Percentiles rank a stretch among this genome's conserved stretches.
These are phyloP conservation scores for Engystomops pustulosus DNA, from an alignment of 2,113 vertebrate genomes.

Conservation along the genomic window DNA sequence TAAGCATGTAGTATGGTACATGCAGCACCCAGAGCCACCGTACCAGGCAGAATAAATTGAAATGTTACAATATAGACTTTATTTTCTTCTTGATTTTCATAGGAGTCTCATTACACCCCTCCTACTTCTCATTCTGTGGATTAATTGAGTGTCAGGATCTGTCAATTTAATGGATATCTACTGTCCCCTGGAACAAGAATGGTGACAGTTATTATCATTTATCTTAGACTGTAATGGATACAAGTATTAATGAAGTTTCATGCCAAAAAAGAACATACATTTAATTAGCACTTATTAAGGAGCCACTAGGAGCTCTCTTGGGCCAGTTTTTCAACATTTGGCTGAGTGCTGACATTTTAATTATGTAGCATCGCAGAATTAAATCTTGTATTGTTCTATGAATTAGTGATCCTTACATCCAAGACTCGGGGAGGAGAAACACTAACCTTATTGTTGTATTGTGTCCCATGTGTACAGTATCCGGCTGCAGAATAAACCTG, in stretches of 20 bases:
- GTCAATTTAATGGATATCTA: slow-evolving; percentile 61
- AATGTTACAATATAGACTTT: slow-evolving; percentile 41
- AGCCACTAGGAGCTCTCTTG: slow-evolving; percentile 61
- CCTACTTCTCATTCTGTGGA: slow-evolving; percentile 50
- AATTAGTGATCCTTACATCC: slow-evolving; percentile 31
- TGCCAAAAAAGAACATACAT: slow-evolving; percentile 61
- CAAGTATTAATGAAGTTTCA: slow-evolving; percentile 61
- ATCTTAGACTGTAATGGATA: slow-evolving; percentile 60
- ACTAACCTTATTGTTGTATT: slow-evolving; percentile 37
- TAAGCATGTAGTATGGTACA: not conserved
- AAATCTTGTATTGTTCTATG: slow-evolving; percentile 56
- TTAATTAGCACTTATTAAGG: slow-evolving; percentile 61
- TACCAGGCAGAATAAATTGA: slow-evolving; percentile 36
- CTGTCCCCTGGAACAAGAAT: slow-evolving; percentile 61
- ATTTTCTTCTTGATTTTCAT: slow-evolving; percentile 55
- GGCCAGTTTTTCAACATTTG: slow-evolving; percentile 61
- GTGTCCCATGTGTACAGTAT: slow-evolving; percentile 27
- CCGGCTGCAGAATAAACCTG: slow-evolving; percentile 26
- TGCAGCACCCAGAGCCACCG: not conserved
- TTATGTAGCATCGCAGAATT: slow-evolving; percentile 58
- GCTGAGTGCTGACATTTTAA: slow-evolving; percentile 61
- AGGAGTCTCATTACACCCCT: slow-evolving; percentile 53
- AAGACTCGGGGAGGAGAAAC: slow-evolving; percentile 14
- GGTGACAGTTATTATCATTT: slow-evolving; percentile 61
- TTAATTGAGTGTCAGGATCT: slow-evolving; percentile 60